These are phyloP conservation scores for Elysia chlorotica DNA, from an alignment of 1,140 invertebrate genomes.

Conservation along the genomic window DNA sequence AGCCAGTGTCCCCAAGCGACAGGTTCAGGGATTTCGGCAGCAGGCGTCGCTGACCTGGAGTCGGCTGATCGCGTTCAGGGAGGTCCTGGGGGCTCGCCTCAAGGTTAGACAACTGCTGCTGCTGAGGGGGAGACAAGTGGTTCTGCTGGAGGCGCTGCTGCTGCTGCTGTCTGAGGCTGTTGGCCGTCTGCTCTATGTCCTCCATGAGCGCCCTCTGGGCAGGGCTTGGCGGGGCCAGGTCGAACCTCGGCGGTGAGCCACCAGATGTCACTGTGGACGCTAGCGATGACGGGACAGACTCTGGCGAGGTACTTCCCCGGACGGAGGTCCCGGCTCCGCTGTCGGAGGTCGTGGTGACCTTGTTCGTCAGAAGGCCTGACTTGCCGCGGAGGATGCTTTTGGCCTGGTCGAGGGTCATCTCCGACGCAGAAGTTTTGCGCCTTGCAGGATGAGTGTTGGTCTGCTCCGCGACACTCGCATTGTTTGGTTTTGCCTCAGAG, in stretches of 20 bases:
- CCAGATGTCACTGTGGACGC: constrained; percentile 7
- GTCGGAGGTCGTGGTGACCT: not conserved
- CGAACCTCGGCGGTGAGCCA: constrained; percentile 6
- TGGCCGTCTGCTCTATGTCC: constrained; percentile 39
- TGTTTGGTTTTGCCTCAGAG: not conserved
- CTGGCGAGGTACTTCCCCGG: not conserved
- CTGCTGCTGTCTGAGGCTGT: constrained; percentile 31
- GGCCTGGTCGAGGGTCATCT: constrained; percentile 46
- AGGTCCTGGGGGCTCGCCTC: constrained; percentile 43
- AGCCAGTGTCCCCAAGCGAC: too few relatives aligned
- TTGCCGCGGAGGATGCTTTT: constrained; percentile 48
- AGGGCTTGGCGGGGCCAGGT: constrained; percentile 12
- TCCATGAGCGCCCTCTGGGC: constrained; percentile 29
- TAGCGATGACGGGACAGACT: not conserved
- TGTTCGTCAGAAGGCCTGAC: constrained; percentile 32
- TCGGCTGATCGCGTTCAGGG: constrained; percentile 38
- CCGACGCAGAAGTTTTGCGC: constrained; percentile 25
- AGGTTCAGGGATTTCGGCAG: constrained; percentile 2
- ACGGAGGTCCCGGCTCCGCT: not conserved
- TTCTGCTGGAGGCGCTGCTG: constrained; percentile 21
- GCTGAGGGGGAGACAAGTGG: not conserved
- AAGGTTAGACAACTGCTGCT: constrained; percentile 6
- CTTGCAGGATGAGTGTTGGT: not conserved
- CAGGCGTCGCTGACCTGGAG: not conserved
- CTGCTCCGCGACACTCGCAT: not conserved